phyloP scores from a whole-genome alignment of 2,113 vertebrate species.

The Mustelus asterias region DNA sequence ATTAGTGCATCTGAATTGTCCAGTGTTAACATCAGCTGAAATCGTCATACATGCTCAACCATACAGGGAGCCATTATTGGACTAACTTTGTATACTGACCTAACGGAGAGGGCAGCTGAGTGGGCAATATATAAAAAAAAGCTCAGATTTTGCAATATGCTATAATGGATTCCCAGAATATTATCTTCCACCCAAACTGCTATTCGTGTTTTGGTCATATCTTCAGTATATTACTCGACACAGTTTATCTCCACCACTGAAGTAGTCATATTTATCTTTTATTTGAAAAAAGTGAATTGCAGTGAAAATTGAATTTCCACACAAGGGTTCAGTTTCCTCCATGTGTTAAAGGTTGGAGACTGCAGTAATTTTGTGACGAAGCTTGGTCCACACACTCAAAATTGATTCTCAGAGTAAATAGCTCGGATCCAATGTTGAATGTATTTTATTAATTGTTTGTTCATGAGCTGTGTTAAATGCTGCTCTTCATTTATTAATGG shows the following conservation, averaged over 20 bases:
- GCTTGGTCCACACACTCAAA: neutral
- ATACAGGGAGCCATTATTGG: neutral
- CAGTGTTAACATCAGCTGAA: no score
- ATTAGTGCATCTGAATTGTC: no score
- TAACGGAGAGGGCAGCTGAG: neutral
- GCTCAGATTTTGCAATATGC: neutral
- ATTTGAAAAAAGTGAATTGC: neutral
- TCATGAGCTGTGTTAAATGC: neutral
- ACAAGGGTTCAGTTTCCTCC: neutral
- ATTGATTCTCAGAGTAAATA: neutral
- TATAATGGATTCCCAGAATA: neutral
- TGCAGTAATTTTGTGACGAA: neutral
- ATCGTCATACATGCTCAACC: no score
- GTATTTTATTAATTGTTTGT: neutral
- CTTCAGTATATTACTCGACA: neutral
- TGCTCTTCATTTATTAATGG: neutral
- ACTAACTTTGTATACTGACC: neutral
- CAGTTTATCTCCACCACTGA: neutral
- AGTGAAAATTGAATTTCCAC: neutral
- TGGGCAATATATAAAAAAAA: neutral
- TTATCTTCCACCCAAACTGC: neutral
- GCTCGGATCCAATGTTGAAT: neutral
- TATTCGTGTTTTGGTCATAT: neutral
- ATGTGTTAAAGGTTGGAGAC: neutral
- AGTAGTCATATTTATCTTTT: neutral